Base-by-base conservation (phyloP, 30 jellyfish, hydroid and myxozoan genomes). In the Haliclystus octoradiatus region DNA sequence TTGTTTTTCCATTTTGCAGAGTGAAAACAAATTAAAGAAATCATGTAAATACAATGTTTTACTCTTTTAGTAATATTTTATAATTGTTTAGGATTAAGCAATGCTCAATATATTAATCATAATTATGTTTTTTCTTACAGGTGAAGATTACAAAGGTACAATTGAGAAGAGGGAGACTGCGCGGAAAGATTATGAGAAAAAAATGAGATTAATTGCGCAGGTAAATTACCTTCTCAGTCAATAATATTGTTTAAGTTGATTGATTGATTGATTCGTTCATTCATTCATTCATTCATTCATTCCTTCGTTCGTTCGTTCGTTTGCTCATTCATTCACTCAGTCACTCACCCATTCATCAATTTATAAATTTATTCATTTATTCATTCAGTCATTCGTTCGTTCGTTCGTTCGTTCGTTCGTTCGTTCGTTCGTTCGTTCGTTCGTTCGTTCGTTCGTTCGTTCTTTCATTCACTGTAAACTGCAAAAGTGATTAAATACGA, bases 101-200 rank as follows among this genome's bases (percentile, higher is more conserved):
- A n/a, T n/a, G n/a, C n/a, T n/a, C n/a, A n/a, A n/a, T n/a, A n/a
- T n/a, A n/a, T n/a, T n/a, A n/a, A n/a, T n/a, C n/a, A n/a, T n/a
- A n/a, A n/a, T n/a, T n/a, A n/a, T n/a, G n/a, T n/a, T n/a, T n/a
- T n/a, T n/a, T n/a, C 19, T 71, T 61, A 4, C 66, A 86, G 96
- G 92, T 46, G 96, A 86, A 31, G 96, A 86, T 19, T 86, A 86
- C 79, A 86, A 86, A 46, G 70, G 31, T 31, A 62, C 74, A 15
- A 66, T 86, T 13, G 96, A 86, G 60, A 86, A 75, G 57, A 52
- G 96, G 27, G 96, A 86, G 57, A 69, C 49, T 25, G 80, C 96
- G 3, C 70, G 96, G 33, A 71, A 67, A 26, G 96, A 86, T 31
- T 86, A 63, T 52, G 85, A 73, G 22, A 83, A 68, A 25, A 86